These are phyloP conservation scores for Drosophila acutilabella DNA, from an alignment of 2,888 invertebrate species.

Conservation along the genomic window DNA sequence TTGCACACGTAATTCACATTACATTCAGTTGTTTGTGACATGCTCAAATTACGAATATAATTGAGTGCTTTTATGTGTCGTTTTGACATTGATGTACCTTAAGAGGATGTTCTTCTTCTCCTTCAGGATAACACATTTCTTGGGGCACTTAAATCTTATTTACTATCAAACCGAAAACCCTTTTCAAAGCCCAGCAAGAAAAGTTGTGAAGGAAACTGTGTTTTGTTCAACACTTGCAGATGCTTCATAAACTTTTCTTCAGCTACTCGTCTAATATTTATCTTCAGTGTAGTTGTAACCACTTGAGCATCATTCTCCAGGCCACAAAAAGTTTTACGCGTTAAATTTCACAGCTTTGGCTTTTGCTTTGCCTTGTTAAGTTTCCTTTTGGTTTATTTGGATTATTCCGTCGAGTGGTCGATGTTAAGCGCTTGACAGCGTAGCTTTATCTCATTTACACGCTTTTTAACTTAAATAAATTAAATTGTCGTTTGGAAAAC, in stretches of 20 bases:
- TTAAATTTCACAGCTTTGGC: constrained; percentile 34
- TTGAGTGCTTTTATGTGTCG: constrained; percentile 5
- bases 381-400: constrained; percentile 1
- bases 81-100: constrained; percentile 1
- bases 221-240: constrained; percentile 4
- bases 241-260: constrained; percentile 14
- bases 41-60: constrained; percentile 13
- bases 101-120: background rate
- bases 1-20: constrained; percentile 43
- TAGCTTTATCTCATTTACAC: constrained; percentile 5
- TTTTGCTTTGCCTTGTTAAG: constrained; percentile 2
- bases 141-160: background rate
- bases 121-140: background rate
- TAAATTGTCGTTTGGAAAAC: background rate
- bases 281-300: background rate
- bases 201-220: background rate
- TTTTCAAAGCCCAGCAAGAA: background rate
- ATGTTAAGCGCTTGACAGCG: constrained; percentile 11
- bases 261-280: constrained; percentile 7
- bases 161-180: background rate
- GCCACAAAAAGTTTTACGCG: constrained; percentile 41
- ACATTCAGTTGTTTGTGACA: constrained; percentile 36
- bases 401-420: background rate
- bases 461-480: constrained; percentile 9
- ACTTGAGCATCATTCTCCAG: constrained; percentile 18